A percentile compares a stretch with the other conserved stretches of the same genome.
These are phyloP conservation scores for Nibea coibor DNA, from an alignment of 2,113 vertebrate genomes.

Conservation along the genomic window DNA sequence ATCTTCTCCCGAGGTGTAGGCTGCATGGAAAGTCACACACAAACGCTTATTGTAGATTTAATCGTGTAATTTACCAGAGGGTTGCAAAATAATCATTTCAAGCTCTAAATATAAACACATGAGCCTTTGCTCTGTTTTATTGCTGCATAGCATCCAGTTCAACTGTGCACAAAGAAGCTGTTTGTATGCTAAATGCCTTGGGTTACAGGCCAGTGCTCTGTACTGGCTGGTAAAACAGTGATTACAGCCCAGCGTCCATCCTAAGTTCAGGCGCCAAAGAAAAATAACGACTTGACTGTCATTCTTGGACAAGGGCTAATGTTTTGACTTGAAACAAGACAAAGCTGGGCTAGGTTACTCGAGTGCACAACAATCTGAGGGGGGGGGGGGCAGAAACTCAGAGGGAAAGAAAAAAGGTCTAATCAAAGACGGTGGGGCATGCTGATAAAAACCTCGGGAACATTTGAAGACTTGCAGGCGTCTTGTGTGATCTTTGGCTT, in stretches of 20 bases:
- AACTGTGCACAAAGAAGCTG: conserved; percentile 57
- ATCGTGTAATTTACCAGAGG: conserved; percentile 23
- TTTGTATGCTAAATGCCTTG: conserved; percentile 52
- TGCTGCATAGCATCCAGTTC: too few species aligned
- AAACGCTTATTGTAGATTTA: neutral
- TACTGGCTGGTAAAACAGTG: conserved; percentile 30
- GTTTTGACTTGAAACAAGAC: conserved; percentile 10
- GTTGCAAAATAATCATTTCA: conserved; percentile 4
- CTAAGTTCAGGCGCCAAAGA: conserved; percentile 14
- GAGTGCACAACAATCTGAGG: neutral
- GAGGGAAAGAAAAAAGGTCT: neutral
- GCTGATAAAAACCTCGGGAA: conserved; percentile 12
- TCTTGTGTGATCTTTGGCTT: conserved; percentile 32
- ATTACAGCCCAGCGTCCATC: conserved; percentile 48
- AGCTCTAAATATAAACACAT: conserved; percentile 4
- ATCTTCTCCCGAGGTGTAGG: conserved; percentile 18
- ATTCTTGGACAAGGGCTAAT: conserved; percentile 1
- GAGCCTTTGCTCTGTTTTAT: conserved; percentile 3
- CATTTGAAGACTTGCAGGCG: neutral
- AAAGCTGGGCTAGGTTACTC: conserved; percentile 13
- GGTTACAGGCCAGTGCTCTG: conserved; percentile 20
- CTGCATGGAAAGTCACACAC: conserved; percentile 9
- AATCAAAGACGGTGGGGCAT: neutral
- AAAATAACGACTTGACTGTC: conserved; percentile 3
- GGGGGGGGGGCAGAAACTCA: neutral